phyloP scores from a whole-genome alignment of 2,113 vertebrate species.

The Heterotilapia buettikoferi region DNA sequence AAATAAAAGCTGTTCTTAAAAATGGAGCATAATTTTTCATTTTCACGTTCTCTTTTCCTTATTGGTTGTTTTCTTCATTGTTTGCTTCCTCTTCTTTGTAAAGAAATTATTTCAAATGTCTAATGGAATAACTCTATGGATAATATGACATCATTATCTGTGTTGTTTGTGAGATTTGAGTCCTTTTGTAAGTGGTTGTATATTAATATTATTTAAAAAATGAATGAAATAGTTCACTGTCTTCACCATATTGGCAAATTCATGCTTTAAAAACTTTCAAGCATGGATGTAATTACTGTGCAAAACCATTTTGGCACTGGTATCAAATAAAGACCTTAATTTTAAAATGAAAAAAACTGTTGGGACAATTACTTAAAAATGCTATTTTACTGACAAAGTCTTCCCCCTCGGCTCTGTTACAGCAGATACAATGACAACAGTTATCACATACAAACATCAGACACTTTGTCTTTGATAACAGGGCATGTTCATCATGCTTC shows the following conservation, averaged over 20 bases:
- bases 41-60: neutral
- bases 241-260: neutral
- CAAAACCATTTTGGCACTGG: neutral
- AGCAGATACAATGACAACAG: conserved; percentile 37
- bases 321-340: neutral
- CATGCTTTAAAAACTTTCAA: neutral
- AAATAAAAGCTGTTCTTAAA: neutral
- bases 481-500: neutral
- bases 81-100: conserved; percentile 32
- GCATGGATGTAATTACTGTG: neutral
- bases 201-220: neutral
- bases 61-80: neutral
- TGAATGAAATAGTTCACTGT: neutral
- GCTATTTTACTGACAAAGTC: conserved; percentile 34
- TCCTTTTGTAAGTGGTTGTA: neutral
- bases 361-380: neutral
- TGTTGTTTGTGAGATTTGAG: conserved; percentile 33
- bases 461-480: neutral
- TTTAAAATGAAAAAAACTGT: neutral
- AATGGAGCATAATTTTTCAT: neutral
- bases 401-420: conserved; percentile 18
- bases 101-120: neutral
- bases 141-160: neutral
- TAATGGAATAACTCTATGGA: neutral
- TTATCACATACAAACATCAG: conserved; percentile 20